phyloP scores from a whole-genome alignment of 2,797 vertebrate genomes.

The Caiman crocodilus region DNA sequence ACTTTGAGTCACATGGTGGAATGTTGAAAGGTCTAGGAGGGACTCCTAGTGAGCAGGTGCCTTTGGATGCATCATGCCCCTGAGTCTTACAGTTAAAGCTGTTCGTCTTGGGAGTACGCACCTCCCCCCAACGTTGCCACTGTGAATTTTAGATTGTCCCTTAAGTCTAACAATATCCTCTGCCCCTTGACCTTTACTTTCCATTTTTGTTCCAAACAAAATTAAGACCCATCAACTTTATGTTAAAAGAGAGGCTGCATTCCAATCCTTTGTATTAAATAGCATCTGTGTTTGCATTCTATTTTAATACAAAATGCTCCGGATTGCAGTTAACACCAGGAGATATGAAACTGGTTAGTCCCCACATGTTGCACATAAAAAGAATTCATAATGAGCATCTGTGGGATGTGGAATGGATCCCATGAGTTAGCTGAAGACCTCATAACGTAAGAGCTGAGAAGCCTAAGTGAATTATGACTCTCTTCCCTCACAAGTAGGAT shows the following conservation, averaged over 20 bases:
- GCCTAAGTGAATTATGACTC: conserved; percentile 82
- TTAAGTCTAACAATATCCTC: conserved; percentile 20
- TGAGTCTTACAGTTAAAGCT: background rate
- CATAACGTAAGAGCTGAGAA: conserved; percentile 79
- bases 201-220: conserved; percentile 60
- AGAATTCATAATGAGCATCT: conserved; percentile 87
- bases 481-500: conserved; percentile 75
- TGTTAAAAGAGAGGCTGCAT: conserved; percentile 66
- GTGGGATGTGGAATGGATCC: conserved; percentile 80
- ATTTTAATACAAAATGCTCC: conserved; percentile 86
- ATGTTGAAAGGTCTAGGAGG: background rate
- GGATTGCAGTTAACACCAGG: conserved; percentile 84
- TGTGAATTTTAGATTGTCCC: conserved; percentile 10
- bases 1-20: rapidly evolving
- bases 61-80: background rate
- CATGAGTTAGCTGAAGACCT: conserved; percentile 80
- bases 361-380: conserved; percentile 86
- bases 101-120: conserved; percentile 10
- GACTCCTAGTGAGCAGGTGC: background rate
- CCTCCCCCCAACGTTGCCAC: background rate
- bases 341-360: conserved; percentile 86
- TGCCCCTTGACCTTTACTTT: conserved; percentile 61
- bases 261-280: conserved; percentile 77
- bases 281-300: conserved; percentile 86
- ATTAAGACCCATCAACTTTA: conserved; percentile 73